Percentiles rank a stretch among this genome's conserved stretches.
These are phyloP conservation scores for Cantharis lateralis DNA, from an alignment of 2,888 invertebrate species.

Conservation along the genomic window DNA sequence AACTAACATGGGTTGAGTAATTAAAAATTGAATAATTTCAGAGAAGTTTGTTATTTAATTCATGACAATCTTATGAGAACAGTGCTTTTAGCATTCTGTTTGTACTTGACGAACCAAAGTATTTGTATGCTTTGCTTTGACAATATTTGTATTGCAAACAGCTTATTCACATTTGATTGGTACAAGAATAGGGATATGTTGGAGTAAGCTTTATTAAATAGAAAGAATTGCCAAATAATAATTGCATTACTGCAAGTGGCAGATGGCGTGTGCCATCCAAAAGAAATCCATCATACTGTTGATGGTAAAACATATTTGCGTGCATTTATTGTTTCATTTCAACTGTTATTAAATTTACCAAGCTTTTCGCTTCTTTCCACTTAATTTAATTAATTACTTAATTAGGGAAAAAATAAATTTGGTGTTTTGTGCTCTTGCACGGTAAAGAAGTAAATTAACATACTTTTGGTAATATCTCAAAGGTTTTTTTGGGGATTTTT, in stretches of 20 bases:
- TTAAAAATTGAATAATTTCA: conserved; percentile 9
- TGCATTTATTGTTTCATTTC: conserved; percentile 17
- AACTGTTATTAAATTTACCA: background rate
- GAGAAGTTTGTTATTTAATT: conserved; percentile 10
- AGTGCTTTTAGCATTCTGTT: conserved; percentile 8
- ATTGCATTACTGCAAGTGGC: conserved; percentile 23
- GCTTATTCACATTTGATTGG: conserved; percentile 7
- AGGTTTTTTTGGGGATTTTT: background rate
- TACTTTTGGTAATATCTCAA: too few species aligned
- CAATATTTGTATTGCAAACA: conserved; percentile 12
- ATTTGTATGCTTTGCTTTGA: conserved; percentile 1
- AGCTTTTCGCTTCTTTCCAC: background rate
- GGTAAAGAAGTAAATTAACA: background rate
- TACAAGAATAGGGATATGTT: background rate
- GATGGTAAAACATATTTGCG: conserved; percentile 20
- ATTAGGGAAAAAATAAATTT: background rate
- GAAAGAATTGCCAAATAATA: conserved; percentile 8
- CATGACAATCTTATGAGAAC: conserved; percentile 7
- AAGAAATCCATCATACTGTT: conserved; percentile 12
- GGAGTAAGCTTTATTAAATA: background rate
- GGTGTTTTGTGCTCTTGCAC: background rate
- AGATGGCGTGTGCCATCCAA: conserved; percentile 24
- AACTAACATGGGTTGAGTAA: background rate
- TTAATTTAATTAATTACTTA: background rate
- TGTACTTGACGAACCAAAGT: background rate